Conservation (phyloP, 2,888 invertebrate species). For the Myopa tessellatipennis region DNA sequence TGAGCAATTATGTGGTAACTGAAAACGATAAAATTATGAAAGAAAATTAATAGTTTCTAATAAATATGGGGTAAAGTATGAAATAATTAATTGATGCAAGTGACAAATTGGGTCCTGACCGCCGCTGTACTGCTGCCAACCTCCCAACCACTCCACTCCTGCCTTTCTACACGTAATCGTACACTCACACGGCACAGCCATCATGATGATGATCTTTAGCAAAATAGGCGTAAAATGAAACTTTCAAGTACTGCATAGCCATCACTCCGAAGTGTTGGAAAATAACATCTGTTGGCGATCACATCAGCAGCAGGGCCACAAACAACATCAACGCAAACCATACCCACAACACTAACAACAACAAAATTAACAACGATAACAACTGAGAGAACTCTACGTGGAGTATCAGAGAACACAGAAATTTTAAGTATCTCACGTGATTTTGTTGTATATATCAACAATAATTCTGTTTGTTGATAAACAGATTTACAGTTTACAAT, state of each 20-base stretch:
- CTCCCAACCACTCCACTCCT: too few relatives aligned
- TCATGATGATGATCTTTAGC: constrained; percentile 55
- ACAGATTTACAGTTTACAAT: background rate
- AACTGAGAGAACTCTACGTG: constrained; percentile 15
- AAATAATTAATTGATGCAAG: too few relatives aligned
- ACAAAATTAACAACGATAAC: constrained; percentile 5
- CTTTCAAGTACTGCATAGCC: constrained; percentile 63
- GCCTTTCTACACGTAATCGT: background rate
- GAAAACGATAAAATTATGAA: too few relatives aligned
- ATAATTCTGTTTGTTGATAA: constrained; percentile 7
- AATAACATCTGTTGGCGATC: constrained; percentile 43
- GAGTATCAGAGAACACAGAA: constrained; percentile 11
- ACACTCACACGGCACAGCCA: constrained; percentile 1
- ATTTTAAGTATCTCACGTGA: constrained; percentile 20
- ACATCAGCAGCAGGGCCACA: constrained; percentile 23
- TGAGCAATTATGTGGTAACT: too few relatives aligned
- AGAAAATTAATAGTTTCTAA: too few relatives aligned
- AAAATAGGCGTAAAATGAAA: constrained; percentile 63
- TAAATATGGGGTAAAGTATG: too few relatives aligned
- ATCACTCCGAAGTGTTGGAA: constrained; percentile 56
- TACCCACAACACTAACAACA: background rate
- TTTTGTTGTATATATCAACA: background rate
- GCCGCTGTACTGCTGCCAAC: too few relatives aligned
- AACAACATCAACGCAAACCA: background rate
- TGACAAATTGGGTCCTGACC: too few relatives aligned